Evolutionary conservation across 1,140 invertebrate genomes (phyloP).

Genomic region (Coptotermes formosanus): DNA sequence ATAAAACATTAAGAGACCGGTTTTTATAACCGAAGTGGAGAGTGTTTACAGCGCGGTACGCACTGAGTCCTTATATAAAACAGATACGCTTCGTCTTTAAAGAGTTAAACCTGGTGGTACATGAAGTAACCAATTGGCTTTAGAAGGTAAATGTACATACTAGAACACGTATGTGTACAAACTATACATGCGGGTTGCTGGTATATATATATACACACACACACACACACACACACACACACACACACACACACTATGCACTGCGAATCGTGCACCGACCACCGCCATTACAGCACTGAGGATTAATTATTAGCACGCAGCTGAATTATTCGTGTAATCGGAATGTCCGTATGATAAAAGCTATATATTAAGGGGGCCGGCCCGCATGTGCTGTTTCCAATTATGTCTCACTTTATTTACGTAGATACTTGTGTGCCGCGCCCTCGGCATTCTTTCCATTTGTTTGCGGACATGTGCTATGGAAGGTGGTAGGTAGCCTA

Average conservation of each 20-base stretch:
- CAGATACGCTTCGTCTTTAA: too few relatives aligned
- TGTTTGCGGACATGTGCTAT: neutral
- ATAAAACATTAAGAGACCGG: too few relatives aligned
- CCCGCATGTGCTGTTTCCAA: neutral
- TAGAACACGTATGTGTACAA: too few relatives aligned
- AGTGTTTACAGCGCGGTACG: too few relatives aligned
- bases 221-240: too few relatives aligned
- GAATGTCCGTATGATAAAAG: neutral
- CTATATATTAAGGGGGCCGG: neutral
- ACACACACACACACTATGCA: too few relatives aligned
- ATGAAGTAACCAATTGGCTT: too few relatives aligned
- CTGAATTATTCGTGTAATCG: neutral
- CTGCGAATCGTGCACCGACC: neutral
- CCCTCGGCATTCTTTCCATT: neutral
- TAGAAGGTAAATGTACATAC: too few relatives aligned
- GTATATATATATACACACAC: too few relatives aligned
- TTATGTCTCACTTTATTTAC: neutral
- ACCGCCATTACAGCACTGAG: neutral
- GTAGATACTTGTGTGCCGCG: neutral
- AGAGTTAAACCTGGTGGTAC: too few relatives aligned
- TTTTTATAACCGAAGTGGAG: too few relatives aligned
- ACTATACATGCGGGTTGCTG: neutral
- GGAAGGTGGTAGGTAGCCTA: neutral
- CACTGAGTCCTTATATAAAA: too few relatives aligned
- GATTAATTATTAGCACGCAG: neutral